Evolutionary conservation across 2,113 vertebrate species (phyloP), one percentile per base, ranked within the genome.

Genomic region (Sterna hirundo): DNA sequence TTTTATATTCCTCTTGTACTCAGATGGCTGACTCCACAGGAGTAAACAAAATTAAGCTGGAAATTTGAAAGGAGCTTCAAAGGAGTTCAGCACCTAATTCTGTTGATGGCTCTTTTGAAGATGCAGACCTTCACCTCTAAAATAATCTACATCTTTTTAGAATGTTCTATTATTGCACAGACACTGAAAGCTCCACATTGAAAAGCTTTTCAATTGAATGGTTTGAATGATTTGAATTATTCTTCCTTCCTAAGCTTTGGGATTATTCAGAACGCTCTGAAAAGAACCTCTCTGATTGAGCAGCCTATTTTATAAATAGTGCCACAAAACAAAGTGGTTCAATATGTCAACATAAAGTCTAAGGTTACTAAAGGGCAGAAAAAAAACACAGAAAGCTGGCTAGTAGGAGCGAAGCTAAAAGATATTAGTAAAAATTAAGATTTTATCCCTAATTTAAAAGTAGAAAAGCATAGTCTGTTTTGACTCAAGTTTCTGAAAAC

Each of bases 21-120:
- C 55, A 66, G 64, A 86, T 83, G 68, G 42, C 36, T 51, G 47
- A 54, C 26, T 95, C 27, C 46, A 83, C 32, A 88, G n/a, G 15
- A 77, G n/a, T 90, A 90, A 96, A 96, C 22, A 93, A 80, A 79
- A 93, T 86, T 68, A 78, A 77, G 8, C 8, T 30, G 10, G 51
- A 90, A 92, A 94, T 92, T 78, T 83, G 42, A 90, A 93, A 96
- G 46, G 9, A 90, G 40, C 72, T 95, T 96, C 96, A 92, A 93
- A 95, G 64, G 69, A 62, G 13, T 83, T 96, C 64, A 80, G 10
- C 16, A 74, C 11, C 12, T 92, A 78, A 62, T 88, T 93, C n/a
- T 88, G 23, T 30, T 88, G 49, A 94, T 44, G 9, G 12, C 1
- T 68, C 77, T 80, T 96, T 94, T 96, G 93, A 96, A 95, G 60